Evolutionary conservation across 2,797 vertebrate species (phyloP), one percentile per base, ranked within the genome.

Genomic region (Poecilia velifera): DNA sequence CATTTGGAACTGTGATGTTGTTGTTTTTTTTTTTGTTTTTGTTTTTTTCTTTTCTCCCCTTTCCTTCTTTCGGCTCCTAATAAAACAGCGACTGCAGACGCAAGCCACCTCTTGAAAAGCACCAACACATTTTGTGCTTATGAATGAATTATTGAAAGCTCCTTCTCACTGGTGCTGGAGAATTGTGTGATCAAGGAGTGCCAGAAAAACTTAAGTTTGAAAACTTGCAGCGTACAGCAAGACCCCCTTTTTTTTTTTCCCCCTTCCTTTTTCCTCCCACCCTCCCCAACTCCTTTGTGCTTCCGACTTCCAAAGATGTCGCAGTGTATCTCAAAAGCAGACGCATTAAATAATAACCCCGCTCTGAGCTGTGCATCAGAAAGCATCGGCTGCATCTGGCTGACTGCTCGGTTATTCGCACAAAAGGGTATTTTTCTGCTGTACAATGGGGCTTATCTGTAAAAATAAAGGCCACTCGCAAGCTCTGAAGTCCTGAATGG

Each of bases 91-190:
- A 76, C 41, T 80, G 77, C 78, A 82, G 66, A 90, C 57, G 73
- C 47, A 76, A 77, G 82, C 76, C 75, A 36, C 51, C 45, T 62
- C 80, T 83, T 86, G 41, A 84, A 82, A 45, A 84, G 72, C 41
- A n/a, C 72, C 68, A 43, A 64, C 77, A 76, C 74, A 74, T 76
- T 86, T 82, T 86, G 71, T 85, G 85, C 78, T 57, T 82, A n/a
- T 3, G 34, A 83, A 90, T 93, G 79, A 89, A 90, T 91, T 90
- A 93, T 92, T 89, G 81, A 93, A 89, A 49, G 74, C 86, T 77
- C 62, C n/a, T 71, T 87, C 75, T 79, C 76, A 62, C 71, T 74
- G 79, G 76, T 76, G 78, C 83, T 13, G 64, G 46, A 83, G 73
- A 85, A 86, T 66, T 78, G 79, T 62, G 43, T 87, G 86, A 91